Evolutionary conservation across 2,888 invertebrate genomes (phyloP).

Genomic region (Trissolcus brochymenae): DNA sequence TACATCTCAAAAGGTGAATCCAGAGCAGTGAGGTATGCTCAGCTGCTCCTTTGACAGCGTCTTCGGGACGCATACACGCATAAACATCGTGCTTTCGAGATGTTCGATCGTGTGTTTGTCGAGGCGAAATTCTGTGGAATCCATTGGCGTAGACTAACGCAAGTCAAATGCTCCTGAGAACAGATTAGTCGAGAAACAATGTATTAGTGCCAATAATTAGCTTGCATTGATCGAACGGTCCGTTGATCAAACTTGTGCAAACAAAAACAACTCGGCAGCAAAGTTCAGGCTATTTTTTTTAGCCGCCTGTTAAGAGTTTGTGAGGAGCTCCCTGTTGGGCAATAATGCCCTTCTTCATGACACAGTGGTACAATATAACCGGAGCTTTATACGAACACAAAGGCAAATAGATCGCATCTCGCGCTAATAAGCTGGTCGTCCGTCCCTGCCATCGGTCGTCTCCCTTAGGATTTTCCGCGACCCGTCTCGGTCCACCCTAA

Average conservation of each 20-base stretch:
- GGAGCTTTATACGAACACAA: conserved; percentile 73
- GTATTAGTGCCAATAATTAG: conserved; percentile 32
- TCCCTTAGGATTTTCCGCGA: conserved; percentile 38
- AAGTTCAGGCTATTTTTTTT: too few relatives aligned
- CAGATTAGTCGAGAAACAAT: conserved; percentile 48
- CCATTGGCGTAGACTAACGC: conserved; percentile 51
- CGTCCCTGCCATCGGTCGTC: conserved; percentile 43
- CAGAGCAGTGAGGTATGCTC: conserved; percentile 54
- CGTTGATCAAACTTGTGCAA: background rate
- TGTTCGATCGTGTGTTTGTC: conserved; percentile 60
- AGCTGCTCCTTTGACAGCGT: conserved; percentile 55
- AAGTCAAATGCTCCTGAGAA: conserved; percentile 46
- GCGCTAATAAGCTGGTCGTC: conserved; percentile 75
- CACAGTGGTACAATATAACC: conserved; percentile 73
- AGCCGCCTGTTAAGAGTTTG: background rate
- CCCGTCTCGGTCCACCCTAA: conserved; percentile 58
- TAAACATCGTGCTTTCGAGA: conserved; percentile 56
- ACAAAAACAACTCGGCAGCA: background rate
- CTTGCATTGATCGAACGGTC: conserved; percentile 20
- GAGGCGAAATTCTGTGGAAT: conserved; percentile 60
- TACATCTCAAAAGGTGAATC: conserved; percentile 41
- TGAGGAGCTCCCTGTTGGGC: conserved; percentile 73
- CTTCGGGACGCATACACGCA: conserved; percentile 59
- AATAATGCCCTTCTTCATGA: conserved; percentile 74
- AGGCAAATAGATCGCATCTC: conserved; percentile 76